A percentile compares a stretch with the other conserved stretches of the same genome.
phyloP scores from a whole-genome alignment of 2,113 vertebrate species.

The Scopus umbretta region DNA sequence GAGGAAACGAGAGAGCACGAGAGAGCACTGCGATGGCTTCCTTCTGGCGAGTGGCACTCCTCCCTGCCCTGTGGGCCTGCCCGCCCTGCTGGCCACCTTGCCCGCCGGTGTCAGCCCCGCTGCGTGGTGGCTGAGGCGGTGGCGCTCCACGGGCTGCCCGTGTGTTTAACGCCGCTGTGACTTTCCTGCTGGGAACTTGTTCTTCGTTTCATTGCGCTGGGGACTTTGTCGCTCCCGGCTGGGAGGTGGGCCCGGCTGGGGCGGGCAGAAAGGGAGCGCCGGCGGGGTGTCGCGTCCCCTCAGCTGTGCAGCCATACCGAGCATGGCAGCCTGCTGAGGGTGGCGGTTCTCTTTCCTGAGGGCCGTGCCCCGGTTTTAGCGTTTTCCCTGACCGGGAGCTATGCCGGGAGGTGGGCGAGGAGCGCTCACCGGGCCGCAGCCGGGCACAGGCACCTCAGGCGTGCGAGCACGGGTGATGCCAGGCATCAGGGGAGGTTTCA shows the following conservation, averaged over 20 bases:
- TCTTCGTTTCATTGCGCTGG: accelerated
- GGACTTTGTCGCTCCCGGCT: not conserved
- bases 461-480: accelerated
- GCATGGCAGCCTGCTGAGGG: not conserved
- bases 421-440: not conserved
- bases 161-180: accelerated
- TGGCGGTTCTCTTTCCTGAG: accelerated
- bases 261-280: accelerated
- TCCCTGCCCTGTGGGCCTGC: not conserved
- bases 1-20: not conserved
- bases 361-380: not conserved
- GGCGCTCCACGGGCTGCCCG: accelerated
- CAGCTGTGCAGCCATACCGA: accelerated
- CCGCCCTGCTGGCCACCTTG: not conserved
- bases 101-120: not conserved
- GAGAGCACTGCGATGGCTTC: not conserved
- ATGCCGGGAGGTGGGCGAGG: not conserved
- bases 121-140: accelerated
- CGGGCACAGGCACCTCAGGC: accelerated
- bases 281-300: accelerated
- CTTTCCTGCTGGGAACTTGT: not conserved
- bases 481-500: not conserved
- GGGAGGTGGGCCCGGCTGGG: accelerated
- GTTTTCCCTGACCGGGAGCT: not conserved
- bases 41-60: accelerated